These are phyloP conservation scores for Zygogramma bicolorata DNA, from an alignment of 2,888 invertebrate genomes.

Conservation along the genomic window DNA sequence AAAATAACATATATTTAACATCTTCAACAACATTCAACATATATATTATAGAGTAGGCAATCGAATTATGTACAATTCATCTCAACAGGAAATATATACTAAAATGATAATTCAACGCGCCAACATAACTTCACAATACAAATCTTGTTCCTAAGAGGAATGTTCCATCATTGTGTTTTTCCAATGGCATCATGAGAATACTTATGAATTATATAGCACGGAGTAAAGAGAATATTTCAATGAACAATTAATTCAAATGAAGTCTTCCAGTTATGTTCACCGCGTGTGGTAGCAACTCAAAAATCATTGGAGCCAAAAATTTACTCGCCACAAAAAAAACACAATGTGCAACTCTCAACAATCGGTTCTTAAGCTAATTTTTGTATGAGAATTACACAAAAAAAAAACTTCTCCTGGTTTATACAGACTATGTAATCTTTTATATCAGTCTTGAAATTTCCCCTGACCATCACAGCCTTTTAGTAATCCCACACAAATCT, in stretches of 20 bases:
- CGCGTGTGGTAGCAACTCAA: background rate
- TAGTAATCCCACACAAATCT: conserved; percentile 31
- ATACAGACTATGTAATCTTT: conserved; percentile 47
- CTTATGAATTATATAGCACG: background rate
- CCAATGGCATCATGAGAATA: background rate
- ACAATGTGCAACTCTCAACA: background rate
- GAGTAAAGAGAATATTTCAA: background rate
- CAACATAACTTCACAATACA: conserved; percentile 9
- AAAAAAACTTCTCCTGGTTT: conserved; percentile 45
- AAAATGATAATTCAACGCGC: background rate
- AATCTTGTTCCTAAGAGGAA: background rate
- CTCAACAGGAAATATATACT: conserved; percentile 1
- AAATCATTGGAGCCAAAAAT: background rate
- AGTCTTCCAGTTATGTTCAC: background rate
- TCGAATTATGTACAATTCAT: conserved; percentile 17
- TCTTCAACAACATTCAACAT: conserved; percentile 24
- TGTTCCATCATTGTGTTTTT: background rate
- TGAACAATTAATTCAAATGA: background rate
- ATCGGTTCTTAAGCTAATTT: conserved; percentile 3
- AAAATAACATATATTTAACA: conserved; percentile 37
- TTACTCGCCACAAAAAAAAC: background rate
- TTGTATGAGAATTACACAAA: conserved; percentile 26
- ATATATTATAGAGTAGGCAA: background rate
- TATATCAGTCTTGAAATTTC: conserved; percentile 59
- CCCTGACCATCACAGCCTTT: conserved; percentile 61